Evolutionary conservation across 2,797 vertebrate genomes (phyloP), one percentile per base, ranked within the genome.

Genomic region (Dendrocincla tyrannina): DNA sequence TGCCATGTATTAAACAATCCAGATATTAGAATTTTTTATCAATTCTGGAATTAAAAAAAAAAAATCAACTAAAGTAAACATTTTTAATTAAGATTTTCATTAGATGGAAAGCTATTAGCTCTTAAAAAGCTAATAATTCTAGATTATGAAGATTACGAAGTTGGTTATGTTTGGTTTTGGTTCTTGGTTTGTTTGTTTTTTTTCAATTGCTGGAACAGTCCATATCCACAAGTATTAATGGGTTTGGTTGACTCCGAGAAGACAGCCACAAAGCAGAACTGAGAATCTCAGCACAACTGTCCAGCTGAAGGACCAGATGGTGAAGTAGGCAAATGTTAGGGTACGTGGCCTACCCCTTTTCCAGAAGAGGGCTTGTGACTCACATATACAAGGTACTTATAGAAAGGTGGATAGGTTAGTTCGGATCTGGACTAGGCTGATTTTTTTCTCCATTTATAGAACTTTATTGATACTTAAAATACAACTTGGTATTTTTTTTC

Each of bases 1-100:
- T 98, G 98, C 98, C 97, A 98, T 47, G 35, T 94, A 94, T 89
- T 97, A 97, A 93, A 94, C 92, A 96, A 97, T 95, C 80, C 88
- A 97, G 88, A 95, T 96, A 96, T 93, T 95, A 95, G 91, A 93
- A 82, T 96, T 96, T 97, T 95, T 96, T 96, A 92, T 95, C 75
- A 95, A 75, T 81, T 87, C 17, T 64, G 56, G 72, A 96, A 96
- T 93, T 92, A 91, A 93, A 91, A 44, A 44, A 44, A 90, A 93
- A 92, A 89, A 63, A 80, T 82, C 41, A 95, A 85, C 80, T 84
- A 68, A 55, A 17, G 15, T 42, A 85, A 58, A 90, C 32, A 97
- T 96, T 95, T 97, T 95, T 94, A 97, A 97, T 97, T 97, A 97
- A 96, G 56, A 68, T 80, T 95, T 95, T 91, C 58, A 88, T 96